These are phyloP conservation scores for Drosophila teissieri DNA, from an alignment of 1,140 invertebrate species.

Conservation along the genomic window DNA sequence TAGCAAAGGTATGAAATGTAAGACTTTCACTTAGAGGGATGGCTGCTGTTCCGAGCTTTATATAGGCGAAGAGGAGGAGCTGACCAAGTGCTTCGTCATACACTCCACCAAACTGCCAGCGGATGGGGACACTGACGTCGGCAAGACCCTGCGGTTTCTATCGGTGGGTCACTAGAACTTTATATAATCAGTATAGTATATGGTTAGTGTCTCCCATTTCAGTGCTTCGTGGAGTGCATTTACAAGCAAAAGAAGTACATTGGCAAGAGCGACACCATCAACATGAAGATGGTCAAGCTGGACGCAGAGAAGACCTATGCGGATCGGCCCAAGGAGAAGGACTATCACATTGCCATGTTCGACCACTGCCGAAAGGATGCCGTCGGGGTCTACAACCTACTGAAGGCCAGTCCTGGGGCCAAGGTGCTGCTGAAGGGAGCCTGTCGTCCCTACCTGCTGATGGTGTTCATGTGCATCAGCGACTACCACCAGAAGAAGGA, in stretches of 20 bases:
- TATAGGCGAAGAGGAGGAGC: conserved; percentile 37
- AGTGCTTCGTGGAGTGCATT: conserved; percentile 71
- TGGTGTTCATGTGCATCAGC: conserved; percentile 55
- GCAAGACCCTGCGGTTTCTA: conserved; percentile 47
- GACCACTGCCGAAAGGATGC: conserved; percentile 63
- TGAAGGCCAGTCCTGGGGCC: conserved; percentile 50
- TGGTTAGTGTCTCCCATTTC: neutral
- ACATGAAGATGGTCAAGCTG: conserved; percentile 73
- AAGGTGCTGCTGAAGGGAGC: conserved; percentile 38
- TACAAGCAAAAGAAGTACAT: conserved; percentile 73
- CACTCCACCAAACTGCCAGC: conserved; percentile 50
- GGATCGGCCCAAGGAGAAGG: conserved; percentile 60
- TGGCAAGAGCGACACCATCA: conserved; percentile 60
- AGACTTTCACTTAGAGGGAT: conserved; percentile 16
- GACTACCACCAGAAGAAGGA: conserved; percentile 63
- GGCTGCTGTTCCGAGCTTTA: conserved; percentile 59
- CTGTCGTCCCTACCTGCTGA: conserved; percentile 62
- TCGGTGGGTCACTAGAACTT: conserved; percentile 40
- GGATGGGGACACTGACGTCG: conserved; percentile 27
- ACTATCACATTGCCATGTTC: conserved; percentile 54
- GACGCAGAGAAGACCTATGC: conserved; percentile 52
- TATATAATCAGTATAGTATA: too few relatives aligned
- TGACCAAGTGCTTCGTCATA: conserved; percentile 58
- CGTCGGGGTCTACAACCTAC: conserved; percentile 20
- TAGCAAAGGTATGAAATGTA: too few relatives aligned